These are phyloP conservation scores for Porites australiensis DNA, from an alignment of 64 coral and sea anemone species.

Conservation along the genomic window DNA sequence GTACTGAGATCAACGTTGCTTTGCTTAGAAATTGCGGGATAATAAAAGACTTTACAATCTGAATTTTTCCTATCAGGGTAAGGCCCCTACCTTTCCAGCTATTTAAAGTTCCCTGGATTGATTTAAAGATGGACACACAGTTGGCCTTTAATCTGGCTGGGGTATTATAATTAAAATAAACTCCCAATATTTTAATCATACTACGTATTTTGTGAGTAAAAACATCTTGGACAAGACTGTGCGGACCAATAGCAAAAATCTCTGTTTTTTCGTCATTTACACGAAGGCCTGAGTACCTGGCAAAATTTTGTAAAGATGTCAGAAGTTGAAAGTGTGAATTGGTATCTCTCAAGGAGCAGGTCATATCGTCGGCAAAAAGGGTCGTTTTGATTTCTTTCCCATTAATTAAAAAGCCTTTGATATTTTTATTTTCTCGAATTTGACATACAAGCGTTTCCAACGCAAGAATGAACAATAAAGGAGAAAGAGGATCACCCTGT, in stretches of 20 bases:
- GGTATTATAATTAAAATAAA: too few species aligned
- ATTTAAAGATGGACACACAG: too few species aligned
- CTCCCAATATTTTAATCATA: neutral
- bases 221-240: neutral
- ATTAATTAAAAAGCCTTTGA: slow-evolving; percentile 13
- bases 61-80: too few species aligned
- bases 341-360: slow-evolving; percentile 34
- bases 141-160: too few species aligned
- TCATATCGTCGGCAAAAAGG: slow-evolving; percentile 64
- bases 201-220: neutral
- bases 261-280: slow-evolving; percentile 48
- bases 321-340: neutral
- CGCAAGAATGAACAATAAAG: slow-evolving; percentile 55
- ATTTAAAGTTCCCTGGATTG: too few species aligned
- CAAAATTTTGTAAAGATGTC: neutral
- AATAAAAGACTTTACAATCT: slow-evolving; percentile 10
- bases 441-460: slow-evolving; percentile 43
- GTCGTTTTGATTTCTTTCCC: slow-evolving; percentile 48
- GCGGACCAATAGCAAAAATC: neutral
- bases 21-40: slow-evolving; percentile 14
- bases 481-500: slow-evolving; percentile 59
- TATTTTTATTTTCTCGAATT: slow-evolving; percentile 27
- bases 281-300: neutral
- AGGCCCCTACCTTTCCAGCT: too few species aligned
- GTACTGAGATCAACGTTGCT: neutral